Evolutionary conservation across 2,113 vertebrate species (phyloP), one percentile per base, ranked within the genome.

Genomic region (Callopanchax toddi): DNA sequence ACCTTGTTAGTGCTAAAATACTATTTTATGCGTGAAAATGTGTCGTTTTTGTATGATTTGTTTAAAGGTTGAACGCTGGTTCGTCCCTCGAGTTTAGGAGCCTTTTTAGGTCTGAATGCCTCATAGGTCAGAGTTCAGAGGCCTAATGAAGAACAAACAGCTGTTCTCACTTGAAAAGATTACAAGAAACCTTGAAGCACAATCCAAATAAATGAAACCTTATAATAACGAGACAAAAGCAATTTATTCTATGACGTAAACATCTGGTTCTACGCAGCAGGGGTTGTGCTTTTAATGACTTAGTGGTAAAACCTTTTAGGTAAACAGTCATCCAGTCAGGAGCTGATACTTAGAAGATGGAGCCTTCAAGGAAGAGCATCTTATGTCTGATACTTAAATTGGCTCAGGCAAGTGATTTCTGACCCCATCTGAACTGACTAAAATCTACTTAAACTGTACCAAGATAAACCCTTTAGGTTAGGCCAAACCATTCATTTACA

Each of bases 381-480:
- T 85, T 62, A 56, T 29, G 45, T 58, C 53, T 64, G 63, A 58
- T 58, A 22, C 53, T 18, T 75, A 46, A 22, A 54, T 26, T 62
- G 56, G 55, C 52, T 36, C 23, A 60, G 44, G n/a, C 32, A 37
- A 12, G 39, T 22, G 17, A n/a, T 43, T 22, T 54, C 17, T 51
- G 36, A 66, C 63, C 56, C 40, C n/a, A 26, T 69, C 21, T 74
- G 22, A 67, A 57, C 36, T 53, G 23, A 51, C 13, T 37, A 34
- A 21, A 57, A 86, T 81, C 74, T 73, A 53, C 64, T 79, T 74
- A 68, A 76, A 74, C 40, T 50, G 44, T 32, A 53, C 64, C 60
- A 67, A 25, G 29, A 36, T 48, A 79, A 69, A 45, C 53, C 51
- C 42, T 32, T 60, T 34, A 59, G 40, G 25, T 57, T 17, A 22